Evolutionary conservation across 1,140 invertebrate genomes (phyloP).

Genomic region (Drosophila lacteicornis): DNA sequence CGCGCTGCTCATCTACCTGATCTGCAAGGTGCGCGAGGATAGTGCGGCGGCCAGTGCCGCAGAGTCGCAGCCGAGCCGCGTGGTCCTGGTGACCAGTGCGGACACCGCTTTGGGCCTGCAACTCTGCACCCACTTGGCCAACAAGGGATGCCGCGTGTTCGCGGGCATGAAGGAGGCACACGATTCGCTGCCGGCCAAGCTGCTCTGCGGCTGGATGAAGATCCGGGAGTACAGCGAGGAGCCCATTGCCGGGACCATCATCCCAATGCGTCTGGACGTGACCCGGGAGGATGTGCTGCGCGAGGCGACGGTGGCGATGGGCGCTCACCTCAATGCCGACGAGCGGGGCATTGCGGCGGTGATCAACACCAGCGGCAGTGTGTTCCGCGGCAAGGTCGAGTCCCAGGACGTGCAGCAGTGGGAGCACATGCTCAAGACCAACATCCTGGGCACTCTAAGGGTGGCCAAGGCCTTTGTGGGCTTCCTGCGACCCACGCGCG

Average conservation of each 20-base stretch:
- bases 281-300: conserved; percentile 92
- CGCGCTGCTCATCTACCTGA: conserved; percentile 90
- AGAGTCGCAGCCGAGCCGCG: conserved; percentile 85
- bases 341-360: conserved; percentile 93
- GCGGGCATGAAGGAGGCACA: conserved; percentile 89
- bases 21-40: conserved; percentile 88
- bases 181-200: conserved; percentile 85
- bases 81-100: conserved; percentile 91
- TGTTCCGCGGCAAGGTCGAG: conserved; percentile 89
- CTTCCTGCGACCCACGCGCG: conserved; percentile 86
- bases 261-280: conserved; percentile 91
- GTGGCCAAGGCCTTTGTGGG: conserved; percentile 91
- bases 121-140: conserved; percentile 87
- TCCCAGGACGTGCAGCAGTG: conserved; percentile 90
- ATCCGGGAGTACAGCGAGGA: conserved; percentile 86
- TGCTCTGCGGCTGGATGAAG: conserved; percentile 88
- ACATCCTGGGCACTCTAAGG: conserved; percentile 90
- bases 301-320: conserved; percentile 90
- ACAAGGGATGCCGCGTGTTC: conserved; percentile 90
- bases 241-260: conserved; percentile 85
- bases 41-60: conserved; percentile 71
- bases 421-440: conserved; percentile 91
- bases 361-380: conserved; percentile 91
- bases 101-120: conserved; percentile 90
- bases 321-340: conserved; percentile 91